Base-by-base conservation (phyloP, 2,113 vertebrate species). In the Anarhynchus alexandrinus region DNA sequence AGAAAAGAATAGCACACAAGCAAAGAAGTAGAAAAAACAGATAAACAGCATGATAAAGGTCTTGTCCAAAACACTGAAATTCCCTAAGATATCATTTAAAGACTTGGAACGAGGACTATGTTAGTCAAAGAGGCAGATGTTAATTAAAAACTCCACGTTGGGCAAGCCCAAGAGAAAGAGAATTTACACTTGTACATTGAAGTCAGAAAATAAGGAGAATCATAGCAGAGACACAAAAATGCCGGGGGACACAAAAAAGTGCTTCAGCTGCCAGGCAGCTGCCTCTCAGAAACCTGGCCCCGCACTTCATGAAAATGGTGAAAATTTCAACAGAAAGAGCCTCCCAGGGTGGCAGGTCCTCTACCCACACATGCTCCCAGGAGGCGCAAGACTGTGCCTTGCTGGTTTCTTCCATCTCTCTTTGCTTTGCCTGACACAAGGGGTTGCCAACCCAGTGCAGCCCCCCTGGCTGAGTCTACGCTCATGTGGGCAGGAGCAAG, bases 381-480 rank as follows among this genome's bases (percentile, higher is more conserved):
- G 12, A 90, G n/a, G 10, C 0, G 0, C 23, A 65, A 76, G n/a
- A 9, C 11, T 58, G 2, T 57, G 36, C 5, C 12, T 40, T 42
- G 67, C 36, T 65, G 21, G 22, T 25, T 40, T 72, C 25, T 70
- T 18, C 42, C 78, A 51, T 5, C 5, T 20, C 5, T 70, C 22
- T 42, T 65, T 43, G 25, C 23, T 65, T 62, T 69, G 18, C 12
- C 45, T 73, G 34, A 36, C 30, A 62, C 6, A 51, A 70, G 32
- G 8, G 1, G 1, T 55, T 78, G 42, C 10, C 83, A 70, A 0
- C 1, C 6, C 3, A 1, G 16, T 52, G 26, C 36, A 70, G 27
- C 10, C 3, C 1, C 10, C 8, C 0, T n/a, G 2, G 5, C 10
- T 32, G 14, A 32, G 15, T 23, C 43, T 86, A 6, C 26, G 17